A percentile compares a stretch with the other conserved stretches of the same genome.
phyloP scores from a whole-genome alignment of 2,888 invertebrate species.

The Xestia xanthographa region DNA sequence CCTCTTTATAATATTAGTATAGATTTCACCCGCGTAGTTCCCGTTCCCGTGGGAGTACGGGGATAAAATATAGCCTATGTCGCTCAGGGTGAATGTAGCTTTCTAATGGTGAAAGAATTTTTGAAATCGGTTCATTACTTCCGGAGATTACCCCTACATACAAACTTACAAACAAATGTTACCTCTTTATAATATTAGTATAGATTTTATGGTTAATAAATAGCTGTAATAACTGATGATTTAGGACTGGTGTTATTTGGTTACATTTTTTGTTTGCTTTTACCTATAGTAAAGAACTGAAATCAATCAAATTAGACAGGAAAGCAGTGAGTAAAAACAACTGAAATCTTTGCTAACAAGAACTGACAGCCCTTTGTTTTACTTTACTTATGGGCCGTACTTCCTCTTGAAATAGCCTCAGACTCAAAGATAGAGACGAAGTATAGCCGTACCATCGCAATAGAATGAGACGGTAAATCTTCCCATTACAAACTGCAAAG shows the following conservation, averaged over 20 bases:
- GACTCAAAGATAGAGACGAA: constrained; percentile 72
- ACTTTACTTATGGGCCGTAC: constrained; percentile 73
- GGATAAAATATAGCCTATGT: too few relatives aligned
- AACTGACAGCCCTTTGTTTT: constrained; percentile 79
- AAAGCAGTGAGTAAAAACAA: constrained; percentile 73
- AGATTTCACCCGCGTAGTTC: too few relatives aligned
- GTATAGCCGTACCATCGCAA: constrained; percentile 59
- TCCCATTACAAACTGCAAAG: constrained; percentile 86
- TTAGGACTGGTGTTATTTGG: background rate
- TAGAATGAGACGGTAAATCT: constrained; percentile 76
- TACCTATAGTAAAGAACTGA: constrained; percentile 50
- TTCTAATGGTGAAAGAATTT: too few relatives aligned
- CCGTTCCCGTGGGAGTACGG: too few relatives aligned
- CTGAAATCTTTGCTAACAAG: constrained; percentile 82
- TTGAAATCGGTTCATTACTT: too few relatives aligned
- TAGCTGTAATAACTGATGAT: background rate
- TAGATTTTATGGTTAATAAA: too few relatives aligned
- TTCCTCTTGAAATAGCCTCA: constrained; percentile 78
- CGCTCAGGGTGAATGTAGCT: too few relatives aligned
- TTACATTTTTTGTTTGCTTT: background rate
- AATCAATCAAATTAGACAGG: constrained; percentile 78
- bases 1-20: too few relatives aligned
- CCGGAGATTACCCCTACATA: too few relatives aligned
- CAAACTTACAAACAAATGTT: too few relatives aligned
- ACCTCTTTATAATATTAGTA: too few relatives aligned